Conservation (phyloP, 1,140 invertebrate species). For the Charaxes varanes region DNA sequence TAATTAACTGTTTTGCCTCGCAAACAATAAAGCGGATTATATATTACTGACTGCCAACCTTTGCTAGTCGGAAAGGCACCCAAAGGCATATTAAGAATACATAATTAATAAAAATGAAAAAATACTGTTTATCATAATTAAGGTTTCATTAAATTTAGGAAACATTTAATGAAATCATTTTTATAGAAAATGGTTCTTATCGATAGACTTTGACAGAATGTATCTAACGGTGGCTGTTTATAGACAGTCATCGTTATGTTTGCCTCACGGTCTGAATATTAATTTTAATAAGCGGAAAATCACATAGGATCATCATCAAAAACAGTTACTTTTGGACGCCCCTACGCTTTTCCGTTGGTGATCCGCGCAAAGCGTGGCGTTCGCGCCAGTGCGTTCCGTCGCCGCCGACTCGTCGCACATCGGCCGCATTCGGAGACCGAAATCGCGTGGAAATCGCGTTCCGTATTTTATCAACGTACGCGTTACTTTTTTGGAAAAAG, state of each 20-base stretch:
- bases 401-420: slow-evolving; percentile 54
- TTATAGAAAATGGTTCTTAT: too few species aligned
- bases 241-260: slow-evolving; percentile 19
- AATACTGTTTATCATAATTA: too few species aligned
- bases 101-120: too few species aligned
- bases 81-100: too few species aligned
- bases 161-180: too few species aligned
- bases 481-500: slow-evolving; percentile 53
- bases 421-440: slow-evolving; percentile 30
- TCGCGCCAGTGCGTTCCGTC: slow-evolving; percentile 51
- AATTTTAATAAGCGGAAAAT: slow-evolving; percentile 58
- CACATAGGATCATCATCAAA: slow-evolving; percentile 30
- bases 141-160: too few species aligned
- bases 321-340: slow-evolving; percentile 42
- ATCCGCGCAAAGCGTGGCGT: slow-evolving; percentile 34
- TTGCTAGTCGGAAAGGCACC: too few species aligned
- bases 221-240: too few species aligned
- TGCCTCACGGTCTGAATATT: slow-evolving; percentile 29
- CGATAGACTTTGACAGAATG: too few species aligned
- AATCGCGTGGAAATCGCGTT: slow-evolving; percentile 29
- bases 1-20: too few species aligned
- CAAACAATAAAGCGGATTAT: too few species aligned
- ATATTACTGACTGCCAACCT: too few species aligned
- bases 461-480: slow-evolving; percentile 33
- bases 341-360: slow-evolving; percentile 51